Evolutionary conservation across 2,888 invertebrate species (phyloP).

Genomic region (Tubulanus polymorphus): DNA sequence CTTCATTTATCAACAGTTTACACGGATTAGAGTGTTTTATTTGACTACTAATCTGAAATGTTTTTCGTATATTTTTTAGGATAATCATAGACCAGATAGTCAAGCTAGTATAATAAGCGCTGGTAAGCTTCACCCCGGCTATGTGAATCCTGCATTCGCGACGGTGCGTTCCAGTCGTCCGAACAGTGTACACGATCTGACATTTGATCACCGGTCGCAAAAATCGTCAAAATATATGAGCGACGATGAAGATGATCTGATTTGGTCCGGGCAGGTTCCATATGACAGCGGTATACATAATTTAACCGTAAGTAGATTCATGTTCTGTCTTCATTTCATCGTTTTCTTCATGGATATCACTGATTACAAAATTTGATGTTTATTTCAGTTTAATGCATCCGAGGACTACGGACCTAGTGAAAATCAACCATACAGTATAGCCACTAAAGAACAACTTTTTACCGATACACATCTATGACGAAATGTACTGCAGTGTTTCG

Average conservation of each 20-base stretch:
- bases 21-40: too few relatives aligned
- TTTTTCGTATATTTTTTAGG: slow-evolving; percentile 7
- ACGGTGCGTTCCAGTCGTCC: slow-evolving; percentile 11
- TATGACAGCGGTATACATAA: slow-evolving; percentile 41
- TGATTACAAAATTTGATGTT: too few relatives aligned
- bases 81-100: slow-evolving; percentile 5
- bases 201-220: slow-evolving; percentile 23
- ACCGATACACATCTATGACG: too few relatives aligned
- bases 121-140: slow-evolving; percentile 20
- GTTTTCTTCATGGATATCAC: too few relatives aligned
- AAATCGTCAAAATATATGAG: slow-evolving; percentile 22
- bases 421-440: too few relatives aligned
- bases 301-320: slow-evolving; percentile 2
- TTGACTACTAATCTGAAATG: background rate
- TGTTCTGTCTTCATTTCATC: too few relatives aligned
- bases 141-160: slow-evolving; percentile 37
- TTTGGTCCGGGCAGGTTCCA: slow-evolving; percentile 28
- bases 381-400: too few relatives aligned
- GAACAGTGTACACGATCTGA: slow-evolving; percentile 19
- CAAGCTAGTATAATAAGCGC: background rate
- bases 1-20: too few relatives aligned
- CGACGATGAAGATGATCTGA: slow-evolving; percentile 27
- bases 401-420: too few relatives aligned
- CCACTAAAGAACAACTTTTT: too few relatives aligned
- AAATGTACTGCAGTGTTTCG: too few relatives aligned